Base-by-base conservation (phyloP, 2,888 invertebrate genomes). In the Dolomedes plantarius region DNA sequence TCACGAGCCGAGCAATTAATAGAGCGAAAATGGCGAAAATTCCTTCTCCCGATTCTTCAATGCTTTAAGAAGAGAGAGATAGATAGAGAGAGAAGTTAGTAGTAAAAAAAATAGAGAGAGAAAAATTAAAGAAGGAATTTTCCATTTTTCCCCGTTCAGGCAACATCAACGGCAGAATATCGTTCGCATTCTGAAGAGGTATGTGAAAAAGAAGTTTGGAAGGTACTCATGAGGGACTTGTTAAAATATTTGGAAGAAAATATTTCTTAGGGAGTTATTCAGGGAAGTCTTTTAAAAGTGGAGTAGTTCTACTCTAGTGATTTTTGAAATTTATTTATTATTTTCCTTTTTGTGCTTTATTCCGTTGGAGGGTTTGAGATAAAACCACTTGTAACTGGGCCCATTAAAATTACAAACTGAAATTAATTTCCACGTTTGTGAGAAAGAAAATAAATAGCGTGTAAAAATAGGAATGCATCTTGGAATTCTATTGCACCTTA, bases 211-310 rank as follows among this genome's bases (percentile, higher is more conserved):
- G 56, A 56, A 56, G 23, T 56, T 56, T 23, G 3, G 56, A 23
- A 19, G 23, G 56, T 73, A 39, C 62, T 68, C 83, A 41, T 68
- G 73, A 85, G 83, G 56, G 72, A 85, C 83, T 77, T 85, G 83
- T 77, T 85, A 85, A 77, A 85, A 85, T 85, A 65, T 77, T 77
- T 41, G 67, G 65, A 76, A 65, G 68, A 67, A 85, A 56, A 41
- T 56, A 56, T 29, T 41, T 85, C 67, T 67, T 39, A 56, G 67
- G 11, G 41, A 62, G 62, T 75, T 81, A 69, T 69, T 75, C 75
- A 31, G 28, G 46, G 23, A 23, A 56, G 56, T 19, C 19, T 56
- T 56, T 56, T 56, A 56, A 11, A 23, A 56, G 23, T 23, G 56
- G 19, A 23, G 56, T 5, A 23, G 5, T 16, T 56, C 23, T 3